phyloP scores from a whole-genome alignment of 2,113 vertebrate genomes.

The Hemichromis elongatus region DNA sequence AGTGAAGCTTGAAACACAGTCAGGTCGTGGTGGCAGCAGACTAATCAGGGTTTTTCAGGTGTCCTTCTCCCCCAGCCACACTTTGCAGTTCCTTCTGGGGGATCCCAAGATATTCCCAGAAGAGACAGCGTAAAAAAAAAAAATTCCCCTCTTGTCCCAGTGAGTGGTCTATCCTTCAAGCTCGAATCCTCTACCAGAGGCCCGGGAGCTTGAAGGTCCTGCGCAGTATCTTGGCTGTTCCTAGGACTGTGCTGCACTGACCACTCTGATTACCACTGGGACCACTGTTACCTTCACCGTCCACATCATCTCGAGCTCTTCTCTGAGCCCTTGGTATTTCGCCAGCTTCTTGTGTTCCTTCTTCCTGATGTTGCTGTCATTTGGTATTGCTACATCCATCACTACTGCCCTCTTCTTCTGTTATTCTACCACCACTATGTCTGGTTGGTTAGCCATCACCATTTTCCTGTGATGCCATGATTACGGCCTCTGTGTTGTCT shows the following conservation, averaged over 20 bases:
- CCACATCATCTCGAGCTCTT: not conserved
- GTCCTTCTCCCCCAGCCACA: not conserved
- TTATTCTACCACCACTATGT: too few species aligned
- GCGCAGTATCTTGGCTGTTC: rapidly evolving
- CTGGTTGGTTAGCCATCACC: not conserved
- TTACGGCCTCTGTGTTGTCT: not conserved
- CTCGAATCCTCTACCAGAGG: not conserved
- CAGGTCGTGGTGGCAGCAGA: not conserved
- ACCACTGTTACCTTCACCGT: not conserved
- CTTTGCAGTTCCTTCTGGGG: not conserved
- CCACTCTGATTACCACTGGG: not conserved
- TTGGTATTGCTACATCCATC: not conserved
- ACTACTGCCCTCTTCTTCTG: too few species aligned
- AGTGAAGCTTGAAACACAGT: not conserved
- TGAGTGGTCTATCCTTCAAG: not conserved
- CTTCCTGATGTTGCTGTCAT: not conserved
- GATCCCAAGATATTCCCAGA: not conserved
- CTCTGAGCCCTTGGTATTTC: not conserved
- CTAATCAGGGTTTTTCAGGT: not conserved
- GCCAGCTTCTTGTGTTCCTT: not conserved
- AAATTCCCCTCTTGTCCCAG: not conserved
- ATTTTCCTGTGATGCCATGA: not conserved
- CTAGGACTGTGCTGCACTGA: not conserved
- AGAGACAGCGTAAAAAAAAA: not conserved
- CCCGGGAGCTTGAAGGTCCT: not conserved